Evolutionary conservation across 2,113 vertebrate species (phyloP).

Genomic region (Piprites chloris): DNA sequence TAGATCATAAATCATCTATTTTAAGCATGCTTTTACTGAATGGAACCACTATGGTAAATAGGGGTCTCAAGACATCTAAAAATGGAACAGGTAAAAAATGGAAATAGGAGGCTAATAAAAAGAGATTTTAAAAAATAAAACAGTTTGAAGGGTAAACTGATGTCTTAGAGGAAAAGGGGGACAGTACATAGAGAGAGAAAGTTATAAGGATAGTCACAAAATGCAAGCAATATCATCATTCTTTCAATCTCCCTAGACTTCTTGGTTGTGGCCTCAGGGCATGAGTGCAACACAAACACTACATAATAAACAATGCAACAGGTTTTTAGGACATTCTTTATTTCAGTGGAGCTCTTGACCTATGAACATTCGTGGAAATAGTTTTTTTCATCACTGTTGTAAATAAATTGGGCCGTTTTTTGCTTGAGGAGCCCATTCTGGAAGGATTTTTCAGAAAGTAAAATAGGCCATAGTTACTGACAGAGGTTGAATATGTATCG

Average conservation of each 20-base stretch:
- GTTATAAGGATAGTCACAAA: not conserved
- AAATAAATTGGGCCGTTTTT: slow-evolving; percentile 42
- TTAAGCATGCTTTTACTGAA: not conserved
- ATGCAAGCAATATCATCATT: not conserved
- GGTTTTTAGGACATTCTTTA: not conserved
- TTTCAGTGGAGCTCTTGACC: slow-evolving; percentile 41
- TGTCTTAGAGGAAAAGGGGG: not conserved
- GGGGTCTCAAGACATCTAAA: not conserved
- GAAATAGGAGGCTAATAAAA: not conserved
- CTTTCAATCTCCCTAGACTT: not conserved
- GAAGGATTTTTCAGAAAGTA: not conserved
- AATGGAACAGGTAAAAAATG: not conserved
- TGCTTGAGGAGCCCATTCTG: not conserved
- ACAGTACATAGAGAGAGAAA: not conserved
- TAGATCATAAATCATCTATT: not conserved
- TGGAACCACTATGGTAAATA: not conserved
- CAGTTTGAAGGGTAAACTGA: not conserved
- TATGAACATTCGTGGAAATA: slow-evolving; percentile 18
- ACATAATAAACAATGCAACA: slow-evolving; percentile 19
- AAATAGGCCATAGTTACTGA: not conserved
- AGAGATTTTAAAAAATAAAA: not conserved
- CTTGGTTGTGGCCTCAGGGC: not conserved
- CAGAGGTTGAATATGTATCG: not conserved
- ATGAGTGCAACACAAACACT: not conserved
- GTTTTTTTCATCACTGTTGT: slow-evolving; percentile 25